A percentile compares a stretch with the other conserved stretches of the same genome.
These are phyloP conservation scores for Paramormyrops hopkinsi DNA, from an alignment of 2,797 vertebrate species.

Conservation along the genomic window DNA sequence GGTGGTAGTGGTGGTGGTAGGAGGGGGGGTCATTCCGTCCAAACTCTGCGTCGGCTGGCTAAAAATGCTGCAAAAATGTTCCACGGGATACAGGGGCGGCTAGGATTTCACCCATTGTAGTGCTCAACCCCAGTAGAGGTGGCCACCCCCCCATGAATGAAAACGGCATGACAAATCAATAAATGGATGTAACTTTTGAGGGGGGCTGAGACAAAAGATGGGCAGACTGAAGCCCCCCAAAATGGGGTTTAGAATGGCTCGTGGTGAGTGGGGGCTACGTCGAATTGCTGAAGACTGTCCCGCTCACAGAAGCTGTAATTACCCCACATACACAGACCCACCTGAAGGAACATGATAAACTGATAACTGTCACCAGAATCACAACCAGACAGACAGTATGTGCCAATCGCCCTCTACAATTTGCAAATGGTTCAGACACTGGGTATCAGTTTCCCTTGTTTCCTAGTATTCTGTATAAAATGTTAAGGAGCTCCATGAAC, in stretches of 20 bases:
- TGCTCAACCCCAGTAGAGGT: conserved; percentile 1
- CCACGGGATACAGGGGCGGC: conserved; percentile 25
- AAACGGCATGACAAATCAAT: background rate
- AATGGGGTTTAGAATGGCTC: conserved; percentile 9
- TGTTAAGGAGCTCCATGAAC: background rate
- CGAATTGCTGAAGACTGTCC: conserved; percentile 40
- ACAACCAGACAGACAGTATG: background rate
- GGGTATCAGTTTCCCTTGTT: background rate
- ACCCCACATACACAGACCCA: background rate
- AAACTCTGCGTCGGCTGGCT: conserved; percentile 40
- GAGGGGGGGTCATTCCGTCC: conserved; percentile 22
- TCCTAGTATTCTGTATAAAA: background rate
- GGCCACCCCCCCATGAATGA: conserved; percentile 21
- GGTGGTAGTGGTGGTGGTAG: background rate
- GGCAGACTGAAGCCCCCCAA: background rate
- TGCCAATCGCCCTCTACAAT: background rate
- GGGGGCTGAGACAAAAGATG: background rate
- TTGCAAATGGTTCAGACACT: background rate
- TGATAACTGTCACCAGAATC: background rate
- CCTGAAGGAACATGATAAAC: background rate
- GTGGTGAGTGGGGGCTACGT: conserved; percentile 26
- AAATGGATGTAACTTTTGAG: background rate
- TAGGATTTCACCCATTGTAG: background rate
- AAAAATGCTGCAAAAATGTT: conserved; percentile 48
- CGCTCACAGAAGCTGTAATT: conserved; percentile 40